A percentile compares a stretch with the other conserved stretches of the same genome.
phyloP scores from a whole-genome alignment of 2,113 vertebrate species.

The Heterochromis multidens region DNA sequence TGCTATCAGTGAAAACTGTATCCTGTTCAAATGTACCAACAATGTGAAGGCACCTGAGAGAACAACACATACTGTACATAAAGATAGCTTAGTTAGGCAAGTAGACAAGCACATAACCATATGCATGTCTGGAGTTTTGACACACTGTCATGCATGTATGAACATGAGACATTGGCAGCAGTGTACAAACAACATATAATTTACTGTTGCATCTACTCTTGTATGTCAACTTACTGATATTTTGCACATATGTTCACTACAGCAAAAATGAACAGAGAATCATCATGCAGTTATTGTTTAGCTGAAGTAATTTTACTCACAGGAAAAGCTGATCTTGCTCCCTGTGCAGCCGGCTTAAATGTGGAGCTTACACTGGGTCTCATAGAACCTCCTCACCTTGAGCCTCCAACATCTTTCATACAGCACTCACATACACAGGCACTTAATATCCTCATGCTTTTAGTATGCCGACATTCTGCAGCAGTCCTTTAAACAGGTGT shows the following conservation, averaged over 20 bases:
- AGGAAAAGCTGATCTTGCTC: constrained; percentile 51
- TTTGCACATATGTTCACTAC: not conserved
- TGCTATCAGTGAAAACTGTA: not conserved
- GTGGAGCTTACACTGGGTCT: constrained; percentile 47
- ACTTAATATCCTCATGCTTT: not conserved
- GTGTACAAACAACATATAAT: not conserved
- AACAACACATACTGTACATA: not conserved
- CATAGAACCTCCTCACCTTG: constrained; percentile 38
- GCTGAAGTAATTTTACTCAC: constrained; percentile 56
- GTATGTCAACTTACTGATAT: not conserved
- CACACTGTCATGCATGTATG: not conserved
- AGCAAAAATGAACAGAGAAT: not conserved
- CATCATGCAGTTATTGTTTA: constrained; percentile 33
- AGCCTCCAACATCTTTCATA: constrained; percentile 25
- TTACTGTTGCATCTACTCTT: not conserved
- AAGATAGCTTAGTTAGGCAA: not conserved
- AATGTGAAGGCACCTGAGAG: not conserved
- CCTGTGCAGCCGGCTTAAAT: constrained; percentile 42
- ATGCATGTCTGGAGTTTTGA: not conserved
- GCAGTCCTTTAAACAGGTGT: constrained; percentile 57
- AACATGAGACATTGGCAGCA: not conserved
- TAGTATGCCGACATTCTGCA: not conserved
- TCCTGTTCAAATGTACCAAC: not conserved
- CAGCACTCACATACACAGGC: not conserved
- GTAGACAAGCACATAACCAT: not conserved